phyloP scores from a whole-genome alignment of 2,797 vertebrate species.

The Zenarchopterus dispar region DNA sequence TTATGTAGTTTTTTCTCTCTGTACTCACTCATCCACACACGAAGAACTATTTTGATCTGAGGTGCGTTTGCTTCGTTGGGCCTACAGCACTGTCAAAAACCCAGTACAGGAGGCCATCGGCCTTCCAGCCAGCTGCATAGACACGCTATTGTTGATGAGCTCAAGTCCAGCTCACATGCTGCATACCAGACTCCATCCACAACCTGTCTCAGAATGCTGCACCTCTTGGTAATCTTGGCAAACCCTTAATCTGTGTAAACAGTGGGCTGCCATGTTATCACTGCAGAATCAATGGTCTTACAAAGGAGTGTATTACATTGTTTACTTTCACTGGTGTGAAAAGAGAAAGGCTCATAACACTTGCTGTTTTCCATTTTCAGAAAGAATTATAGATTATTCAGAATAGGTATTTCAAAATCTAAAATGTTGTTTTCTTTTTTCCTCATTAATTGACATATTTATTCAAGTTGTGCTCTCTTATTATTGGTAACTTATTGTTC shows the following conservation, averaged over 20 bases:
- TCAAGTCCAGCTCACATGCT: slow-evolving; percentile 44
- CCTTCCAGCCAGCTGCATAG: slow-evolving; percentile 50
- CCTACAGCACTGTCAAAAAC: slow-evolving; percentile 28
- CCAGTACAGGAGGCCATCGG: slow-evolving; percentile 41
- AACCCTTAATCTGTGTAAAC: slow-evolving; percentile 75
- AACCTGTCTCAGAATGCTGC: slow-evolving; percentile 75
- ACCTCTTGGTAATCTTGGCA: slow-evolving; percentile 76
- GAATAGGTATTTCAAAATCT: background rate
- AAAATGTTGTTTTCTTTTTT: background rate
- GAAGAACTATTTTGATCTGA: slow-evolving; percentile 42
- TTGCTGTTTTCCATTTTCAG: slow-evolving; percentile 2
- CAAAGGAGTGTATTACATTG: slow-evolving; percentile 44
- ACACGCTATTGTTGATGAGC: slow-evolving; percentile 70
- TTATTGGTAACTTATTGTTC: background rate
- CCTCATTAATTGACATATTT: background rate
- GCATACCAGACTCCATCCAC: slow-evolving; percentile 72
- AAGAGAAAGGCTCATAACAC: slow-evolving; percentile 15
- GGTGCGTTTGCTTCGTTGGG: slow-evolving; percentile 43
- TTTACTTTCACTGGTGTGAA: slow-evolving; percentile 47
- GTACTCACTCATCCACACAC: background rate
- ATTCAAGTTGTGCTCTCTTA: background rate
- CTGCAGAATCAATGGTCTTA: slow-evolving; percentile 47
- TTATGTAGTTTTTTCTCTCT: background rate
- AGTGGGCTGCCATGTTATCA: slow-evolving; percentile 62
- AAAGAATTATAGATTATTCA: slow-evolving; percentile 8